Base-by-base conservation (phyloP, 2,113 vertebrate species). In the Salvelinus fontinalis region DNA sequence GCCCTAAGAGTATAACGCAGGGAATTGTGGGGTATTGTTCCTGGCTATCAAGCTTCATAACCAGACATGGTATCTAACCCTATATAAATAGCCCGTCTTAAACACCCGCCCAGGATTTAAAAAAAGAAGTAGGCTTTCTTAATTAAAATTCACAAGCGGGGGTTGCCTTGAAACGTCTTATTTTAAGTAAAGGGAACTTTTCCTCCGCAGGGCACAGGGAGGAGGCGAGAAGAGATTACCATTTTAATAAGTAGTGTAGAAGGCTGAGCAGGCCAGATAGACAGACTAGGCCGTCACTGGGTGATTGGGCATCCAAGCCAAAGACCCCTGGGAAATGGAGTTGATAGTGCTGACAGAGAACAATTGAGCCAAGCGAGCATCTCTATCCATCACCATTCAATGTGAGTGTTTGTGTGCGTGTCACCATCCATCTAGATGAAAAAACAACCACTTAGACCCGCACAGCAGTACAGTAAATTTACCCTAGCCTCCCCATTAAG, bases 61-160 rank as follows among this genome's bases (percentile, higher is more conserved):
- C 13, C 9, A 44, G 9, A 44, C 51, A 18, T 54, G 14, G 51
- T 54, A 54, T 54, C 14, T 54, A 44, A 44, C 39, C 39, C 14
- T 18, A 18, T 54, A 54, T 54, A 54, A 54, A 54, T 54, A 16
- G 51, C 51, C 51, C 18, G 14, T 54, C 13, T 54, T 54, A 13
- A 54, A 54, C 51, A 54, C 51, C 14, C 51, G 5, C 0, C 51
- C 51, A 18, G 16, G 16, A 18, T 18, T 18, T 18, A 2, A 57
- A 57, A 14, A 24, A 62, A 62, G 59, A 27, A 5, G 22, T 22
- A 51, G 4, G 22, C 44, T 22, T 27, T 54, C 39, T 44, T 71
- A 54, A 27, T 71, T 71, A 71, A 27, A 71, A 51, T 54, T n/a
- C 69, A 71, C 26, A 51, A 11, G 44, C 13, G 70, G 48, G 70